These are phyloP conservation scores for Oceanodroma tethys DNA, from an alignment of 2,113 vertebrate genomes.

Conservation along the genomic window DNA sequence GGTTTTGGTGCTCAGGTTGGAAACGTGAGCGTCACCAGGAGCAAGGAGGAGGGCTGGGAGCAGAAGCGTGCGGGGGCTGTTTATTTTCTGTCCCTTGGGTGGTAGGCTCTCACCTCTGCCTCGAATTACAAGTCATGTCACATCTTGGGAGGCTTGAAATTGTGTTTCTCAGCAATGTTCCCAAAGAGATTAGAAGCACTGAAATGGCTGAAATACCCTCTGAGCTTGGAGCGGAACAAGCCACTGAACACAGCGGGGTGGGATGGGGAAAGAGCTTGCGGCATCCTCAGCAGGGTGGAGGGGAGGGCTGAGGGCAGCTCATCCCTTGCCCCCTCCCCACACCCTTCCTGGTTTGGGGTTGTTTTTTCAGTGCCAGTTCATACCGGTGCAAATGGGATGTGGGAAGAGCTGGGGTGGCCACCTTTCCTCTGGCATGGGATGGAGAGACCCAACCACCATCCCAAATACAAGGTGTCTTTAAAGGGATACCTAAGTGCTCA, in stretches of 20 bases:
- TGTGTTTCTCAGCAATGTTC: conserved; percentile 57
- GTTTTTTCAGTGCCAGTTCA: not conserved
- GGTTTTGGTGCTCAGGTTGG: not conserved
- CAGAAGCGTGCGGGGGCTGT: fast-evolving
- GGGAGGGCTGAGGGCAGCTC: not conserved
- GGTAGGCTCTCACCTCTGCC: conserved; percentile 28
- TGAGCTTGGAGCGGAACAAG: not conserved
- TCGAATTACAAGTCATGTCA: conserved; percentile 41
- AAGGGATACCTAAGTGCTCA: not conserved
- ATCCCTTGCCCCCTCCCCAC: not conserved
- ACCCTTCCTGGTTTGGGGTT: not conserved
- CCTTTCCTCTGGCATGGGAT: too few relatives aligned
- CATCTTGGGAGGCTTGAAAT: conserved; percentile 45
- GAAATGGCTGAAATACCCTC: conserved; percentile 22
- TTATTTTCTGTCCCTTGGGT: conserved; percentile 1
- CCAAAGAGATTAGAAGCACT: conserved; percentile 34
- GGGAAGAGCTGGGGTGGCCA: not conserved
- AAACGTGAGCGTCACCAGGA: fast-evolving
- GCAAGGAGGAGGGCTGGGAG: not conserved
- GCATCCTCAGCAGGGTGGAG: not conserved
- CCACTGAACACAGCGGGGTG: not conserved
- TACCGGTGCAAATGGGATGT: not conserved
- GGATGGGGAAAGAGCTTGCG: not conserved
- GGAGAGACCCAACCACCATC: not conserved
- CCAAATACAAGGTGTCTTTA: not conserved